Evolutionary conservation across 2,113 vertebrate genomes (phyloP), one percentile per base, ranked within the genome.

Genomic region (Poeciliopsis prolifica): DNA sequence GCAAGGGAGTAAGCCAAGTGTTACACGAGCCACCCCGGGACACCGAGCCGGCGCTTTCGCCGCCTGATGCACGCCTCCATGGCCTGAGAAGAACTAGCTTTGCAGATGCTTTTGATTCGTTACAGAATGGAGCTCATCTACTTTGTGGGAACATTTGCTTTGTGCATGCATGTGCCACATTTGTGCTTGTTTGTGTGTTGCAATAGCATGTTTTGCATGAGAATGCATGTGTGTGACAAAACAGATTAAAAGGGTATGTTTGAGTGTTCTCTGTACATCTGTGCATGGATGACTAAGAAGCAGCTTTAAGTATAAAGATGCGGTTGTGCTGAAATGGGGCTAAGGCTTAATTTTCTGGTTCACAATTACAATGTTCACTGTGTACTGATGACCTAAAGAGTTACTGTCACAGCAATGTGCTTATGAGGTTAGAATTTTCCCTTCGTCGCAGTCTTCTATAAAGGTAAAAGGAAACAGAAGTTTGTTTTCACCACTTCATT

Each of bases 1-100:
- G 89, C 92, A 24, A 90, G 93, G 93, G 93, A 94, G 89, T 76
- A 85, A 93, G 92, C 93, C 94, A 94, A 95, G 93, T 94, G 92
- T 93, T 94, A 87, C 86, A 79, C 85, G 82, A 88, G 89, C 83
- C 89, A 88, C 90, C 85, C 88, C 79, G 90, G 91, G 94, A 94
- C 93, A 87, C 72, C 81, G 44, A 90, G 87, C 87, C 51, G 80
- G 80, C 82, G 83, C 90, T 89, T 91, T 85, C 89, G 91, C 88
- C 88, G 89, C 87, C 90, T 94, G 93, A 91, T 91, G 87, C 86
- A 80, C 80, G 90, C 86, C 93, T 93, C 89, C 78, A 78, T 80
- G 92, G 91, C 82, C 51, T 77, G 87, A 88, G 88, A 90, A 86
- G 81, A 92, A 88, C 90, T 86, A 90, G 93, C 89, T 92, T 91